Conservation (phyloP, 2,888 invertebrate species). For the Graphium colonna region DNA sequence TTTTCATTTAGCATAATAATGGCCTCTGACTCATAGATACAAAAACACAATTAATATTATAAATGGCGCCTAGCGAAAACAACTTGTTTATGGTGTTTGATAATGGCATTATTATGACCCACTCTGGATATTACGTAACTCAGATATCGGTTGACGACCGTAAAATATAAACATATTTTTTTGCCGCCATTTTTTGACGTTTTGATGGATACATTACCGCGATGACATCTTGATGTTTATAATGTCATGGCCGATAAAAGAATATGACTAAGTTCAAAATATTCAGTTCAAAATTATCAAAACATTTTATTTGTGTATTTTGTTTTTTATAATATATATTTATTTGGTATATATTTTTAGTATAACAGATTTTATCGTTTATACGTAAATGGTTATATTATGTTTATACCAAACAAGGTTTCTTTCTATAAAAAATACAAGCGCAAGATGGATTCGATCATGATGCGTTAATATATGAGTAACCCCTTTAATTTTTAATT, state of each 20-base stretch:
- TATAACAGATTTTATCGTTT: background rate
- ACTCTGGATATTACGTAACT: background rate
- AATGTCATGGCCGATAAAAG: too few relatives aligned
- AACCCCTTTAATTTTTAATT: too few relatives aligned
- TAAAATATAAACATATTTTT: background rate
- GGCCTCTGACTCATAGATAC: background rate
- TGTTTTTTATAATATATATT: too few relatives aligned
- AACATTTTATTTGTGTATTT: too few relatives aligned
- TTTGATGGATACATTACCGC: background rate
- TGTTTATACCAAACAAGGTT: too few relatives aligned
- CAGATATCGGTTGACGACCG: background rate
- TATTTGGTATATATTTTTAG: too few relatives aligned
- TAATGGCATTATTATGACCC: background rate
- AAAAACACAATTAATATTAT: slow-evolving; percentile 7
- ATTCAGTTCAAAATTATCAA: too few relatives aligned
- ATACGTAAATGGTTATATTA: too few relatives aligned
- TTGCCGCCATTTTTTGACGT: background rate
- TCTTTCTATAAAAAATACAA: too few relatives aligned
- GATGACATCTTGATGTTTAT: background rate
- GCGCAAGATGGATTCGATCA: too few relatives aligned
- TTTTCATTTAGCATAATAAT: background rate
- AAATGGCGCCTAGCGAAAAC: background rate
- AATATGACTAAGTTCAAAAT: too few relatives aligned
- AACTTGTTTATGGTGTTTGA: slow-evolving; percentile 6
- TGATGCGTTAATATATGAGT: too few relatives aligned